Conservation (phyloP, 2,797 vertebrate species). For the Falco cherrug region DNA sequence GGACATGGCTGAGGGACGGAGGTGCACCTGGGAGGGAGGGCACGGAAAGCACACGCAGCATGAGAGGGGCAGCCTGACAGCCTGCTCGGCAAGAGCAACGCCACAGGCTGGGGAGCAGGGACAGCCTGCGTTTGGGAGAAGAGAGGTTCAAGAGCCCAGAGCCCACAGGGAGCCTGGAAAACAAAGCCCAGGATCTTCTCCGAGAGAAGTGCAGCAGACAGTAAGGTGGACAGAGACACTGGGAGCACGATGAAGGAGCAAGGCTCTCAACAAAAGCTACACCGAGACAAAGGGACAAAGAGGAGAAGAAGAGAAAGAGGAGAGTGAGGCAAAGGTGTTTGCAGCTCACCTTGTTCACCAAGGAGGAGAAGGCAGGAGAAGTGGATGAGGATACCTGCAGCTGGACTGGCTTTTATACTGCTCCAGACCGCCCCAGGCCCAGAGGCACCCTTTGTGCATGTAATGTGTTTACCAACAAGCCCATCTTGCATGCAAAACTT, state of each 20-base stretch:
- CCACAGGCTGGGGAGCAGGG: rapidly evolving
- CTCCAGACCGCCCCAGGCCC: not conserved
- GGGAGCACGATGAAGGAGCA: not conserved
- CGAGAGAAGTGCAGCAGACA: too few relatives aligned
- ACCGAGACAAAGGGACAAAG: rapidly evolving
- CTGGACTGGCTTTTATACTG: not conserved
- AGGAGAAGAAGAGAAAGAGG: not conserved
- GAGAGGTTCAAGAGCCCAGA: rapidly evolving
- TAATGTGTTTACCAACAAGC: not conserved
- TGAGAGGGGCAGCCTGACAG: not conserved
- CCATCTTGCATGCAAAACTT: not conserved
- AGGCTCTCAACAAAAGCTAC: too few relatives aligned
- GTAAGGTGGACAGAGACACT: too few relatives aligned
- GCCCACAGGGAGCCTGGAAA: too few relatives aligned
- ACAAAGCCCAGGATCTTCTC: too few relatives aligned
- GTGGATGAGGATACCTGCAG: not conserved
- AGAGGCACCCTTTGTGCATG: not conserved
- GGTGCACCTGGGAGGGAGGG: not conserved
- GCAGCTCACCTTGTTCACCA: not conserved
- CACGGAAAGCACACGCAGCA: not conserved
- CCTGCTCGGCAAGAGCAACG: not conserved
- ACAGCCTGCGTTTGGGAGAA: rapidly evolving
- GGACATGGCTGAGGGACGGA: not conserved
- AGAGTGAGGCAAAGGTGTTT: rapidly evolving
- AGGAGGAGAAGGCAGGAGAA: not conserved